Evolutionary conservation across 1,140 invertebrate genomes (phyloP).

Genomic region (Drusus annulatus): DNA sequence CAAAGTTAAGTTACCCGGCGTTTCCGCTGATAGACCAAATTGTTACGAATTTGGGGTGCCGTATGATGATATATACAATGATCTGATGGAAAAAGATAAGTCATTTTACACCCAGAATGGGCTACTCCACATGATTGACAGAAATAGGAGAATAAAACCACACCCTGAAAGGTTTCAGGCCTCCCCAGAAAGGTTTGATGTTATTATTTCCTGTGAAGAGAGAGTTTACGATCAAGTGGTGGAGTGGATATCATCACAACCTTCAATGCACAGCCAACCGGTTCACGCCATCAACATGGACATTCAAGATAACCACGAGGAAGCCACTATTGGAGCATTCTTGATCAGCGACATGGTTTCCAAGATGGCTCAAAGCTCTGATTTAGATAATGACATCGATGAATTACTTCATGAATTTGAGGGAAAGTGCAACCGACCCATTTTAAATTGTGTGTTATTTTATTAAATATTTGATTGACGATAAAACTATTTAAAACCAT

Average conservation of each 20-base stretch:
- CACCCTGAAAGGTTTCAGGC: conserved; percentile 96
- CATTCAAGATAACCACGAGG: conserved; percentile 99
- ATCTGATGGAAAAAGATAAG: conserved; percentile 91
- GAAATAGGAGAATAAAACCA: conserved; percentile 96
- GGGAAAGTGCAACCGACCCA: conserved; percentile 86
- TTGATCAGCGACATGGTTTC: conserved; percentile 95
- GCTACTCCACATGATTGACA: conserved; percentile 97
- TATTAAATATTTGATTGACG: conserved; percentile 74
- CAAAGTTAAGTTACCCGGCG: conserved; percentile 97
- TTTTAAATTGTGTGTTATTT: conserved; percentile 95
- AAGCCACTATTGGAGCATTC: conserved; percentile 99
- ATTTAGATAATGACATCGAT: conserved; percentile 98
- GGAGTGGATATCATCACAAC: conserved; percentile 81
- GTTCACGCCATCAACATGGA: conserved; percentile 99
- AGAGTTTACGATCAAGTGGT: conserved; percentile 97
- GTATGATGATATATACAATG: conserved; percentile 98
- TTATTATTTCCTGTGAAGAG: conserved; percentile 98
- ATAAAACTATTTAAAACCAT: neutral
- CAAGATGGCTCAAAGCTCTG: conserved; percentile 90
- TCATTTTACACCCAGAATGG: conserved; percentile 98
- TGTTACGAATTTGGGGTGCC: conserved; percentile 97
- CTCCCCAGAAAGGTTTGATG: conserved; percentile 93
- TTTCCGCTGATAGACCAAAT: conserved; percentile 95
- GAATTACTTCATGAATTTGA: conserved; percentile 97
- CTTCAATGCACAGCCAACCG: conserved; percentile 83